These are phyloP conservation scores for Rhaphigaster nebulosa DNA, from an alignment of 2,888 invertebrate species.

Conservation along the genomic window DNA sequence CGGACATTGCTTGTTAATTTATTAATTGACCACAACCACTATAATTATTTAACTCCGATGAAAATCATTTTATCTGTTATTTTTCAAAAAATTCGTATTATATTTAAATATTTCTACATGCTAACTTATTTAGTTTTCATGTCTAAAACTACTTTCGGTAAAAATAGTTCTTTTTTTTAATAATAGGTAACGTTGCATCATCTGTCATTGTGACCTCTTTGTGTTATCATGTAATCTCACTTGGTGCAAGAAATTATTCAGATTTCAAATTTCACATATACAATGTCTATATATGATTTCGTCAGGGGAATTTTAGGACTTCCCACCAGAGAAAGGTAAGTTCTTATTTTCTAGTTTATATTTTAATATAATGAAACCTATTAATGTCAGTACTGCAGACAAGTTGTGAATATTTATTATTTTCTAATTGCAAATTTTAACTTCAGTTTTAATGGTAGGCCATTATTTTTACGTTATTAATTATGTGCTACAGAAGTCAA, in stretches of 20 bases:
- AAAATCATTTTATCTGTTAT: not conserved
- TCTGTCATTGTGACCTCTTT: constrained; percentile 27
- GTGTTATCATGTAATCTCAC: not conserved
- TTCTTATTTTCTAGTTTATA: not conserved
- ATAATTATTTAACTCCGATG: not conserved
- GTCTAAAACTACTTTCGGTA: not conserved
- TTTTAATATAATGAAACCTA: not conserved
- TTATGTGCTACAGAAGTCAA: not conserved
- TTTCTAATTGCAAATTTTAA: not conserved
- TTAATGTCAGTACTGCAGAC: not conserved
- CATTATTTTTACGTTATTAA: no score
- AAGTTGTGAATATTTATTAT: not conserved
- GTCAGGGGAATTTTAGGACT: not conserved
- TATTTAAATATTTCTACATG: not conserved
- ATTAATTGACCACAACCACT: not conserved
- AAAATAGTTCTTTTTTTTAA: not conserved
- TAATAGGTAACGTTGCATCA: constrained; percentile 6
- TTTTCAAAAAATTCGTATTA: not conserved
- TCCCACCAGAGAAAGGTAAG: not conserved
- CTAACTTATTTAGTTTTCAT: not conserved
- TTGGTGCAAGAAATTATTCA: not conserved
- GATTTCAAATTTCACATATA: constrained; percentile 35
- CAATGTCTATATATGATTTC: constrained; percentile 14
- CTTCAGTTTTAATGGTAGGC: no score
- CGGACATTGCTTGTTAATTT: not conserved